Conservation (phyloP, 2,797 vertebrate genomes). For the Brachyrhaphis roseni region DNA sequence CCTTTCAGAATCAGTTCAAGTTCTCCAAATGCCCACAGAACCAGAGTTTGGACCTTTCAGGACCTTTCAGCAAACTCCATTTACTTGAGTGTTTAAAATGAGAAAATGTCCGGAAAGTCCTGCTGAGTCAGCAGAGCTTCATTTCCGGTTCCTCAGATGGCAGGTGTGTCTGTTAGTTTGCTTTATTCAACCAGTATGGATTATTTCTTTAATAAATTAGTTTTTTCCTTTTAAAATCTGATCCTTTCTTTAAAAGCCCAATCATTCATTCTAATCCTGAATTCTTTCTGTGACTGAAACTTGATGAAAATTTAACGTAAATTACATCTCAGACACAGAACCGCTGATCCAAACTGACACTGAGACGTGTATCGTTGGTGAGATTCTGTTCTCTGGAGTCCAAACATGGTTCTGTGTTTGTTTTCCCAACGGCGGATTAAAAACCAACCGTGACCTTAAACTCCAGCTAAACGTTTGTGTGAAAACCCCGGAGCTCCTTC, state of each 20-base stretch:
- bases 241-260: neutral
- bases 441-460: slow-evolving; percentile 12
- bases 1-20: neutral
- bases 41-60: neutral
- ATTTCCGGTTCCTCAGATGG: neutral
- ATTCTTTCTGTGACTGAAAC: neutral
- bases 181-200: neutral
- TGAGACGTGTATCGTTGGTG: neutral
- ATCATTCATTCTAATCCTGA: neutral
- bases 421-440: neutral
- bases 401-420: neutral
- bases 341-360: neutral
- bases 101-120: neutral
- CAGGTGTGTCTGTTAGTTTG: neutral
- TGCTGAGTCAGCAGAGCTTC: neutral
- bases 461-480: slow-evolving; percentile 12
- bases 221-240: neutral
- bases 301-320: neutral
- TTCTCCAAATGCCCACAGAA: neutral
- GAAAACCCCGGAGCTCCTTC: slow-evolving; percentile 10
- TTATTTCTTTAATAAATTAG: neutral
- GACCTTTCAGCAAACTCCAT: neutral
- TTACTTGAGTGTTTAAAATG: neutral
- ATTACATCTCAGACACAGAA: neutral
- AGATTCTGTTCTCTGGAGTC: neutral